Evolutionary conservation across 2,113 vertebrate genomes (phyloP), one percentile per base, ranked within the genome.

Genomic region (Thinocorus orbignyianus): DNA sequence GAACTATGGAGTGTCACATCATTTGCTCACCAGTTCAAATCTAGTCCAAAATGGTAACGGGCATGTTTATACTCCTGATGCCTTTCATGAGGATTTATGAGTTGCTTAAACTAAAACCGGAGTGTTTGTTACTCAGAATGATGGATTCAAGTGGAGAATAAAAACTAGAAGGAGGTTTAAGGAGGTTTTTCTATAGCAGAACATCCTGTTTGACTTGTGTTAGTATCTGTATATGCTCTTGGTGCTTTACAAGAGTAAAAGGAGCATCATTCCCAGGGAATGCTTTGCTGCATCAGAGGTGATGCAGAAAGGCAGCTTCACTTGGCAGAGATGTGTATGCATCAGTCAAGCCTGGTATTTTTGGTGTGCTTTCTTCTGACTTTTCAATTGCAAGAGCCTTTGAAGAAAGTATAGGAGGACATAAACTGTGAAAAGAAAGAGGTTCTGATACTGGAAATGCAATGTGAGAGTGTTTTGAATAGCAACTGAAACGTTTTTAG

Each of bases 11-110:
- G 17, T 61, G 33, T 90, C 68, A 52, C 55, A 77, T 68, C 18
- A 22, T 73, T 86, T 62, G 90, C 85, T 95, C 68, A 78, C 42
- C 35, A 64, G 51, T 90, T 92, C 68, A 86, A 78, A 93, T 86
- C 42, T 60, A 81, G 55, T 55, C 77, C 42, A 58, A 28, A 87
- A 81, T 49, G n/a, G 28, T 77, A 93, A 73, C 18, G 26, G 46
- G 6, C 57, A 41, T 80, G 83, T 88, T 93, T 71, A 48, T 42
- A 48, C 5, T 30, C 17, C 10, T 57, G n/a, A 64, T 18, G 10
- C 9, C 41, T 86, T 96, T 91, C 49, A 88, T 81, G 37, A 55
- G n/a, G 55, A 37, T 60, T 86, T 71, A 55, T 49, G 74, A 64
- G 69, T 74, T 83, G 57, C 52, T 86, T 93, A 35, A 92, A 52